These are phyloP conservation scores for Acromyrmex echinatior DNA, from an alignment of 1,140 invertebrate genomes.

Conservation along the genomic window DNA sequence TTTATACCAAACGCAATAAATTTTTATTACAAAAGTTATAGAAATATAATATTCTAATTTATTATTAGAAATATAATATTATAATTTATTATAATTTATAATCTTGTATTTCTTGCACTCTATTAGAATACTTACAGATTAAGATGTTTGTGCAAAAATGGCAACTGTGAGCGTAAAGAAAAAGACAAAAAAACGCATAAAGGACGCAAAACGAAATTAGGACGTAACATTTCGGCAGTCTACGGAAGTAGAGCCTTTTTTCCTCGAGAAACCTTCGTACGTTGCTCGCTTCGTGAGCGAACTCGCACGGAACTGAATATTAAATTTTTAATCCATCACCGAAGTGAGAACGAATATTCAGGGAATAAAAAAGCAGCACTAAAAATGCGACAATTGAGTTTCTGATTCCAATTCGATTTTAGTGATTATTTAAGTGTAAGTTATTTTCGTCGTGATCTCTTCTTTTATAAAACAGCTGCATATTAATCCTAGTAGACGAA, in stretches of 20 bases:
- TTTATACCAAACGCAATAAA: not conserved
- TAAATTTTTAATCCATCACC: constrained; percentile 63
- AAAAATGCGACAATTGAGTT: not conserved
- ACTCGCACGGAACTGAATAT: constrained; percentile 41
- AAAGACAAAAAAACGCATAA: constrained; percentile 29
- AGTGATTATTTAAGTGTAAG: constrained; percentile 25
- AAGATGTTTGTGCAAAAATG: not conserved
- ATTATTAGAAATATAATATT: not conserved
- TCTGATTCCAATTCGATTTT: not conserved
- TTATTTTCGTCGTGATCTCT: not conserved
- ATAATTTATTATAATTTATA: not conserved
- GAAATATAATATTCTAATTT: not conserved
- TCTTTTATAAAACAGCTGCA: not conserved
- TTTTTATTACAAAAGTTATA: not conserved
- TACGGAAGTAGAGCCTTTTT: constrained; percentile 32
- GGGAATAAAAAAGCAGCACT: not conserved
- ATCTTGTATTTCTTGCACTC: not conserved
- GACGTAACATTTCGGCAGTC: not conserved
- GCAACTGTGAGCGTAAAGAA: not conserved
- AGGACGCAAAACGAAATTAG: constrained; percentile 41
- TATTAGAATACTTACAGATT: constrained; percentile 10
- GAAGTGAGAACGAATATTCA: constrained; percentile 15
- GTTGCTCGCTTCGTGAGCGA: too few species aligned
- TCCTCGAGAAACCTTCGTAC: not conserved
- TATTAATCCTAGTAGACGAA: not conserved